Base-by-base conservation (phyloP, 2,888 invertebrate genomes). In the Anoncus sp. region DNA sequence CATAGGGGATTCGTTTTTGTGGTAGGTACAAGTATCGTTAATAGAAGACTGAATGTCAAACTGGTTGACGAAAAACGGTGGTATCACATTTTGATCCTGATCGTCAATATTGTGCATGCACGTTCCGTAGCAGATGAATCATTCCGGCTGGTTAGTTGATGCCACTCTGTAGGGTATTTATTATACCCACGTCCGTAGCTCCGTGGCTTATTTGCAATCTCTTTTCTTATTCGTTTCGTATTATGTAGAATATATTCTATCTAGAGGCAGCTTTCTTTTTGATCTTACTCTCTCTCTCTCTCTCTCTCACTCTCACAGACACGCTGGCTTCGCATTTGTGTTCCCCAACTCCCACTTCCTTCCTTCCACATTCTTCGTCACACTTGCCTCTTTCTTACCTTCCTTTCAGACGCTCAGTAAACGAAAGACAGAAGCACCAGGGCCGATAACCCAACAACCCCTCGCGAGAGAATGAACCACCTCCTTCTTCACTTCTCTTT, bases 151-250 rank as follows among this genome's bases (percentile, higher is more conserved):
- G 4, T 2, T 20, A 9, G 20, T 10, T 4, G 3, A 49, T 9
- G 35, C 3, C 18, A 18, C 45, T 6, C 6, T 57, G 12, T 12
- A 20, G 10, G 16, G 24, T 43, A 40, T 70, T 51, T 10, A 51
- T 31, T 35, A 14, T 43, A 10, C 14, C 73, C 79, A 49, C 18
- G 63, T 43, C 49, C 27, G 43, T 65, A 43, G 65, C 47, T 22
- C 71, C 77, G 70, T 70, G 63, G 74, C 80, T 83, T 79, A 85
- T 83, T 85, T 82, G 75, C 81, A 83, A 82, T 70, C 81, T 83
- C 82, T 80, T 83, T 83, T 74, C 67, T 80, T 80, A 84, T 82
- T 83, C 81, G 59, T 70, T 71, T 66, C 75, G 72, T 74, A 81
- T 84, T 84, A 78, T 66, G 53, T 67, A 51, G n/a, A n/a, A 24